Conservation (phyloP, 1,140 invertebrate genomes). For the Agraylea sexmaculata region DNA sequence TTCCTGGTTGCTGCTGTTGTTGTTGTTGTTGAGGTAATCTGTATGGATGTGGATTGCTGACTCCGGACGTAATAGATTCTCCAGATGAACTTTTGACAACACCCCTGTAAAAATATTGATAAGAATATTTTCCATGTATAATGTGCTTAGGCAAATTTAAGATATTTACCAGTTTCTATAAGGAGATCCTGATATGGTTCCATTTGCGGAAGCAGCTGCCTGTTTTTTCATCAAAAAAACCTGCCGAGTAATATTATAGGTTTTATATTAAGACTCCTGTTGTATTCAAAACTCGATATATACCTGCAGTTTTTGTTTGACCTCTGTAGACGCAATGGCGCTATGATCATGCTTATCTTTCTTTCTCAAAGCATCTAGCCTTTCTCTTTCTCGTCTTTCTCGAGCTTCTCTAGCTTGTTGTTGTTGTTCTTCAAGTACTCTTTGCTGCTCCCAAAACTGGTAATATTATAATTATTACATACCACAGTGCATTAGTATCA, state of each 20-base stretch:
- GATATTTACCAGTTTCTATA: conserved; percentile 67
- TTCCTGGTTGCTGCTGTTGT: conserved; percentile 33
- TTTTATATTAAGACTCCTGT: conserved; percentile 3
- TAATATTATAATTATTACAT: conserved; percentile 27
- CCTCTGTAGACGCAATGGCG: conserved; percentile 88
- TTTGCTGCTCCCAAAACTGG: conserved; percentile 75
- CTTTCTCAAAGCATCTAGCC: conserved; percentile 72
- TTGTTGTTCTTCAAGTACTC: conserved; percentile 53
- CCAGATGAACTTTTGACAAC: conserved; percentile 48
- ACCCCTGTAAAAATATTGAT: conserved; percentile 30
- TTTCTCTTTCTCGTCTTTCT: conserved; percentile 63
- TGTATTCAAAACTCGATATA: conserved; percentile 18
- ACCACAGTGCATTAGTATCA: conserved; percentile 3
- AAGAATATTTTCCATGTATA: conserved; percentile 1
- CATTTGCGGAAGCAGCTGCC: conserved; percentile 67
- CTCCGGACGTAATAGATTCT: conserved; percentile 44
- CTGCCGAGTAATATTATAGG: conserved; percentile 29
- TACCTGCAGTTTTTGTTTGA: conserved; percentile 87
- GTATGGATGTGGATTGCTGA: conserved; percentile 53
- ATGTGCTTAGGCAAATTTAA: not conserved
- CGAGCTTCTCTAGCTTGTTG: conserved; percentile 41
- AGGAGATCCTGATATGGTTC: conserved; percentile 51
- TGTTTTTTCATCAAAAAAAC: conserved; percentile 86
- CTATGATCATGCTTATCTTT: conserved; percentile 90
- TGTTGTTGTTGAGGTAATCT: conserved; percentile 45